Evolutionary conservation across 1,140 invertebrate genomes (phyloP).

Genomic region (Brevipalpus yothersi): DNA sequence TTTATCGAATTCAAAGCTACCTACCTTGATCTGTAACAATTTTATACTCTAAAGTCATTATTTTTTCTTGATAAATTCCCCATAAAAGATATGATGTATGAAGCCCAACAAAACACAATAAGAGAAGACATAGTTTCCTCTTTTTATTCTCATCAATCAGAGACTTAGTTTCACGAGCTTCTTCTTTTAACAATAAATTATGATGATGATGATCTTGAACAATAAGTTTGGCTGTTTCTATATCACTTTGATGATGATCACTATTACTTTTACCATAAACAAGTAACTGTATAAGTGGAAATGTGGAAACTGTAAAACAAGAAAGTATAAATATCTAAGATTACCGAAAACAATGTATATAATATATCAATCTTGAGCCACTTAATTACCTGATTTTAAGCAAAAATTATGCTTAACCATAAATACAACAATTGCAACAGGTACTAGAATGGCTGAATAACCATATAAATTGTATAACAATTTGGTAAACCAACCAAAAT

Average conservation of each 20-base stretch:
- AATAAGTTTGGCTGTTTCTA: background rate
- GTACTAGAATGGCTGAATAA: slow-evolving; percentile 65
- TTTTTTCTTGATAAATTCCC: slow-evolving; percentile 54
- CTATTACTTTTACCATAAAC: slow-evolving; percentile 8
- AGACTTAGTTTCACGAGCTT: background rate
- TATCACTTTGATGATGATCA: background rate
- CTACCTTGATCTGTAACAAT: slow-evolving; percentile 23
- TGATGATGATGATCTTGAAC: background rate
- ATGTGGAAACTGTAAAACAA: background rate
- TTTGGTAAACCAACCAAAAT: slow-evolving; percentile 38
- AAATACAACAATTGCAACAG: slow-evolving; percentile 55
- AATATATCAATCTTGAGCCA: slow-evolving; percentile 8
- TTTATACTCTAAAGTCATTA: slow-evolving; percentile 37
- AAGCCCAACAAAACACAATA: slow-evolving; percentile 50
- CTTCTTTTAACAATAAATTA: background rate
- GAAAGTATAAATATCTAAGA: background rate
- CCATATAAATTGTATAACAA: slow-evolving; percentile 46
- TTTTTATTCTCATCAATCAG: background rate
- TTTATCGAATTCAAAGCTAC: background rate
- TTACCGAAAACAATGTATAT: background rate
- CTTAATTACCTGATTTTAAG: slow-evolving; percentile 50
- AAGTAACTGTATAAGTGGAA: slow-evolving; percentile 5
- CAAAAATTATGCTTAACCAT: slow-evolving; percentile 55
- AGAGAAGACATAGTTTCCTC: background rate
- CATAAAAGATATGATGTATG: slow-evolving; percentile 75